Evolutionary conservation across 2,888 invertebrate species (phyloP).

Genomic region (Idaea straminata): DNA sequence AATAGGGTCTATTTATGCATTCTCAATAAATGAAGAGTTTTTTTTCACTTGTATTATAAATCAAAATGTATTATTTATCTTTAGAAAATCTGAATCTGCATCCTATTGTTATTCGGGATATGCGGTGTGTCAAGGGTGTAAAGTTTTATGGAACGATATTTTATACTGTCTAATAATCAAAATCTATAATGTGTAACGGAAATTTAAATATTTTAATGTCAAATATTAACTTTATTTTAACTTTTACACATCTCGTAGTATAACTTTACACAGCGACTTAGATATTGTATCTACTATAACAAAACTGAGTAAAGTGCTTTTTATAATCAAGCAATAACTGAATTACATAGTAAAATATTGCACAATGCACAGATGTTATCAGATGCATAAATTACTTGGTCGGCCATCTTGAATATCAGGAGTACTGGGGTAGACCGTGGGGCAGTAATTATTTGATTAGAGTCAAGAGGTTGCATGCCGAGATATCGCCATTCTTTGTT

Average conservation of each 20-base stretch:
- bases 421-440: constrained; percentile 68
- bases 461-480: constrained; percentile 77
- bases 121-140: constrained; percentile 80
- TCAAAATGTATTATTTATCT: constrained; percentile 81
- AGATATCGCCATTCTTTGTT: constrained; percentile 67
- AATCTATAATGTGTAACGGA: constrained; percentile 6
- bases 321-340: not conserved
- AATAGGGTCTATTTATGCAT: constrained; percentile 80
- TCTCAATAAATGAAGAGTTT: constrained; percentile 79
- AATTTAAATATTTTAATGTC: constrained; percentile 1
- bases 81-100: constrained; percentile 78
- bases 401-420: constrained; percentile 77
- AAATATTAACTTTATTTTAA: not conserved
- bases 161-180: constrained; percentile 33
- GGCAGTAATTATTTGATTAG: constrained; percentile 80
- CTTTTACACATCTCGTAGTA: not conserved
- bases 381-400: constrained; percentile 56
- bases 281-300: not conserved
- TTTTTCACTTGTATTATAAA: constrained; percentile 78
- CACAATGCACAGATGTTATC: constrained; percentile 52
- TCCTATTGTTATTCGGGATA: constrained; percentile 77
- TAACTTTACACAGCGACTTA: not conserved
- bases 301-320: not conserved
- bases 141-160: constrained; percentile 66
- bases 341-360: not conserved